phyloP scores from a whole-genome alignment of 2,888 invertebrate genomes.

The Drosophila paramelanica region DNA sequence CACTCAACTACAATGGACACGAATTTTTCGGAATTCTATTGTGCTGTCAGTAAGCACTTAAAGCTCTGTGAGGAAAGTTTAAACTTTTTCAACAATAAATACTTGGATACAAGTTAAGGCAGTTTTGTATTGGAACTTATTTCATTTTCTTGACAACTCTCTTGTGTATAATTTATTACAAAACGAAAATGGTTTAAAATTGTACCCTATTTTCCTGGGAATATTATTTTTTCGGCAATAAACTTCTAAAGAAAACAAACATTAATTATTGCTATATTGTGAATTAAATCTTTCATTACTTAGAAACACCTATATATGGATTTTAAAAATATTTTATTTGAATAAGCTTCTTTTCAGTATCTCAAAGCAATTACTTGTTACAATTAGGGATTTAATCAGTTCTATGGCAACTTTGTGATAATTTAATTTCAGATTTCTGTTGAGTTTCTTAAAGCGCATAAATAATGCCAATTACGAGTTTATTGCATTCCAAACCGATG shows the following conservation, averaged over 20 bases:
- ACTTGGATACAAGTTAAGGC: not conserved
- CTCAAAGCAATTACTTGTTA: not conserved
- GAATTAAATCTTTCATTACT: not conserved
- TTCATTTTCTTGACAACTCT: not conserved
- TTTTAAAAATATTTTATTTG: not conserved
- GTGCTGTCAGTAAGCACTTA: not conserved
- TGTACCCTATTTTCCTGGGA: not conserved
- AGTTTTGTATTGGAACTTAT: not conserved
- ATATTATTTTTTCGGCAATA: too few relatives aligned
- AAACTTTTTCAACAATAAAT: not conserved
- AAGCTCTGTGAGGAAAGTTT: not conserved
- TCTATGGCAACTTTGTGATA: not conserved
- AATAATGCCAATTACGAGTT: slow-evolving; percentile 38
- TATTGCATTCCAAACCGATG: slow-evolving; percentile 42
- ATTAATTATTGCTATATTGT: not conserved
- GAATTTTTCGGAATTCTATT: not conserved
- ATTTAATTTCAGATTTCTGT: slow-evolving; percentile 9
- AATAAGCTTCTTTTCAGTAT: too few relatives aligned
- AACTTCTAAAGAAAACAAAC: too few relatives aligned
- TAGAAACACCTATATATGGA: not conserved
- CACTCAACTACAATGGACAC: not conserved
- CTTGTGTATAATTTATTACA: not conserved
- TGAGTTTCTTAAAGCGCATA: slow-evolving; percentile 12
- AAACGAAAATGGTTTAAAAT: not conserved
- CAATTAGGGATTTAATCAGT: not conserved